These are phyloP conservation scores for Periophthalmus modestus DNA, from an alignment of 2,113 vertebrate genomes.

Conservation along the genomic window DNA sequence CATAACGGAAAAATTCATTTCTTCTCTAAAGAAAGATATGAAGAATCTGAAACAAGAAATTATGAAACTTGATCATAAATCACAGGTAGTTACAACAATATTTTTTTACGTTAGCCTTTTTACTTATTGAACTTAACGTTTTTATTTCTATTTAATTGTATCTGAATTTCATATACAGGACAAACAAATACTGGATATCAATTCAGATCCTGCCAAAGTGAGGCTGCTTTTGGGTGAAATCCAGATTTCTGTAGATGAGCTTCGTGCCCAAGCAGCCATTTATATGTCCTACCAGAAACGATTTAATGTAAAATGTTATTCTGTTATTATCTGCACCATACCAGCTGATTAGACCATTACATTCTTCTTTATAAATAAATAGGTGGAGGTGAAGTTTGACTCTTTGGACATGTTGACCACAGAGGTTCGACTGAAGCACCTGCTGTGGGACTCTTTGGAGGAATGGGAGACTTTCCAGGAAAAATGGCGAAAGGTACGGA, in stretches of 20 bases:
- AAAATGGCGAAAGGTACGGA: conserved; percentile 78
- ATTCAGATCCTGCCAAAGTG: conserved; percentile 73
- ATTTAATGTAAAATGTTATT: conserved; percentile 80
- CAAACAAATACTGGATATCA: conserved; percentile 80
- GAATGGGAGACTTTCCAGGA: conserved; percentile 80
- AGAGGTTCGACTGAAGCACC: conserved; percentile 80
- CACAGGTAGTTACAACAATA: conserved; percentile 71
- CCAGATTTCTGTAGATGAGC: conserved; percentile 78
- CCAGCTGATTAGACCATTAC: not conserved
- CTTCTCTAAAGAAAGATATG: conserved; percentile 78
- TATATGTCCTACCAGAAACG: conserved; percentile 84
- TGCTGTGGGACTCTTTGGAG: conserved; percentile 83
- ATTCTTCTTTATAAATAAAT: not conserved
- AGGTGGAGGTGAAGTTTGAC: conserved; percentile 85
- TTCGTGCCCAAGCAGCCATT: conserved; percentile 80
- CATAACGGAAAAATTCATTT: conserved; percentile 75
- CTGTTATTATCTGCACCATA: not conserved
- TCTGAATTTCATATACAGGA: conserved; percentile 71
- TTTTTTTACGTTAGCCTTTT: not conserved
- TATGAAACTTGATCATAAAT: conserved; percentile 66
- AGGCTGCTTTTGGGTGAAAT: conserved; percentile 72
- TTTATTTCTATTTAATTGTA: too few relatives aligned
- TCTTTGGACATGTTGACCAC: conserved; percentile 77
- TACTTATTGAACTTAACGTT: not conserved
- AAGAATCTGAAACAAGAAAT: conserved; percentile 78